These are phyloP conservation scores for Ctenochaetus hawaiiensis DNA, from an alignment of 2,797 vertebrate species.

Conservation along the genomic window DNA sequence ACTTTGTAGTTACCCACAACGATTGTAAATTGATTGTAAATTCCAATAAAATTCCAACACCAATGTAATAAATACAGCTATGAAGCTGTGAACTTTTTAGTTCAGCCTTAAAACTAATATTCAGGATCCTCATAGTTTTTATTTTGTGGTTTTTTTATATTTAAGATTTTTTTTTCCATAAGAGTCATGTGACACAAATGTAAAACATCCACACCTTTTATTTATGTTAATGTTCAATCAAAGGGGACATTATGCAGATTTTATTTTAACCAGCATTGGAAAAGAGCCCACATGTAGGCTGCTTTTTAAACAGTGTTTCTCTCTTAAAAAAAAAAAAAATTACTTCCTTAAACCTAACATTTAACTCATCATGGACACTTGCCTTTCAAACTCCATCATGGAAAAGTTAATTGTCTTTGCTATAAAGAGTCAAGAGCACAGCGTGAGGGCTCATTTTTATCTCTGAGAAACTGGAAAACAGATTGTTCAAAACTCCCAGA, in stretches of 20 bases:
- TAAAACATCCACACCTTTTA: too few relatives aligned
- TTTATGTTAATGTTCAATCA: neutral
- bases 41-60: too few relatives aligned
- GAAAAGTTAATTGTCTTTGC: conserved; percentile 2
- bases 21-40: too few relatives aligned
- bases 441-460: neutral
- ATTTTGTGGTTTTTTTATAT: neutral
- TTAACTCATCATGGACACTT: neutral
- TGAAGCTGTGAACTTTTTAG: too few relatives aligned
- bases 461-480: conserved; percentile 4
- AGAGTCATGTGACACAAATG: too few relatives aligned
- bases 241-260: neutral
- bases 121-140: neutral
- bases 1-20: too few relatives aligned
- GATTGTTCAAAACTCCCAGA: conserved; percentile 44
- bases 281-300: neutral
- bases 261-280: conserved; percentile 4
- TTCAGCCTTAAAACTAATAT: too few relatives aligned
- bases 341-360: conserved; percentile 6
- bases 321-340: neutral
- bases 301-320: neutral
- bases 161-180: too few relatives aligned
- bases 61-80: too few relatives aligned
- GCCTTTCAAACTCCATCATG: neutral
- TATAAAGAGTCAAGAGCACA: neutral